Evolutionary conservation across 2,797 vertebrate species (phyloP).

Genomic region (Anas capensis): DNA sequence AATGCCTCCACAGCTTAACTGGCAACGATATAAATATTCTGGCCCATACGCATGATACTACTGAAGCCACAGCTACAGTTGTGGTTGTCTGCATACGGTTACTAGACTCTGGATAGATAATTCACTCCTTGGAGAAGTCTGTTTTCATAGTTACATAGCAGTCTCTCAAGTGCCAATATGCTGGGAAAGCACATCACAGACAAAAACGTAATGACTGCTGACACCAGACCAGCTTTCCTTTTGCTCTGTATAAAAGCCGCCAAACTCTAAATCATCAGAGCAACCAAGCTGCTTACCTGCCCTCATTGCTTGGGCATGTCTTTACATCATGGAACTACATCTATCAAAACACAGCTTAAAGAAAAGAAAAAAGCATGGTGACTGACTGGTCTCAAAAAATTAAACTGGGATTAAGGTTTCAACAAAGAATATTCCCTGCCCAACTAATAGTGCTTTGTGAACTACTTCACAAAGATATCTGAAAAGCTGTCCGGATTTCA

Average conservation of each 20-base stretch:
- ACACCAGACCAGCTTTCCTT: slow-evolving; percentile 46
- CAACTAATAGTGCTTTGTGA: background rate
- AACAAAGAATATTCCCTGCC: background rate
- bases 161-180: slow-evolving; percentile 51
- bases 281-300: slow-evolving; percentile 13
- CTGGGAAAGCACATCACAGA: slow-evolving; percentile 60
- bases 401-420: slow-evolving; percentile 24
- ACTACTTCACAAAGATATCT: background rate
- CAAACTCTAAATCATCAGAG: slow-evolving; percentile 60
- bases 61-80: slow-evolving; percentile 63
- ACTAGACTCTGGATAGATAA: slow-evolving; percentile 28
- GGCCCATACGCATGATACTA: slow-evolving; percentile 49
- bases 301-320: slow-evolving; percentile 37
- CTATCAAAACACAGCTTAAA: slow-evolving; percentile 46
- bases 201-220: slow-evolving; percentile 60
- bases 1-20: slow-evolving; percentile 31
- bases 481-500: background rate
- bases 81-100: slow-evolving; percentile 45
- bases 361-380: slow-evolving; percentile 10
- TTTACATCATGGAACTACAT: slow-evolving; percentile 53
- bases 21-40: slow-evolving; percentile 67
- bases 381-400: background rate
- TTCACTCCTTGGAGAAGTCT: slow-evolving; percentile 67
- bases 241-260: slow-evolving; percentile 63
- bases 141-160: slow-evolving; percentile 65